Percentiles rank a stretch among this genome's conserved stretches.
Evolutionary conservation across 2,888 invertebrate genomes (phyloP).

Genomic region (Eretmocerus hayati): DNA sequence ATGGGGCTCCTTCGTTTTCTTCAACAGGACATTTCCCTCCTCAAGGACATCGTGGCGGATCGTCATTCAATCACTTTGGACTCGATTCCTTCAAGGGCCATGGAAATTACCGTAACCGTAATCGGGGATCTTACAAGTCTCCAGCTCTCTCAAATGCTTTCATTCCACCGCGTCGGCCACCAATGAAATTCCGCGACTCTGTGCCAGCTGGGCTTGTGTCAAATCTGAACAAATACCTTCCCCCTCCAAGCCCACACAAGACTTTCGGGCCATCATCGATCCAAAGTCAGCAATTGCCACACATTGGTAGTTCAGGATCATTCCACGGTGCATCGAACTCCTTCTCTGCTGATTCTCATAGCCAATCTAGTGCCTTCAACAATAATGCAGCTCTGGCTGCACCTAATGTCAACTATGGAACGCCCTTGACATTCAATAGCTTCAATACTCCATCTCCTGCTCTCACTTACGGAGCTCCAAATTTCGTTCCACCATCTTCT

Average conservation of each 20-base stretch:
- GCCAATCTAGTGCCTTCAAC: conserved; percentile 9
- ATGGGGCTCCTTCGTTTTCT: conserved; percentile 29
- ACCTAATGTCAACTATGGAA: conserved; percentile 41
- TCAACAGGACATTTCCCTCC: conserved; percentile 26
- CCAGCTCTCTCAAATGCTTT: conserved; percentile 31
- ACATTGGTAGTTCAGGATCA: conserved; percentile 26
- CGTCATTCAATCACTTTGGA: conserved; percentile 17
- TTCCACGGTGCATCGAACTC: conserved; percentile 28
- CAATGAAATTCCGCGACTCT: conserved; percentile 67
- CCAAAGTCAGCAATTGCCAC: conserved; percentile 35
- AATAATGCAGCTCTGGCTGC: conserved; percentile 35
- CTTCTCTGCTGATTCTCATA: conserved; percentile 7
- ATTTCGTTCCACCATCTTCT: conserved; percentile 36
- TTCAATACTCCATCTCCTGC: conserved; percentile 42
- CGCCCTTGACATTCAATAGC: conserved; percentile 38
- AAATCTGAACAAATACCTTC: conserved; percentile 50
- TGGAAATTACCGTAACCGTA: conserved; percentile 22
- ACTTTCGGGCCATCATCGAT: conserved; percentile 31
- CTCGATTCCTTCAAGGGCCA: conserved; percentile 22
- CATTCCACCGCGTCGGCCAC: conserved; percentile 43
- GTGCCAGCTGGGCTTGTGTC: conserved; percentile 65
- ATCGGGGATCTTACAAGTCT: conserved; percentile 20
- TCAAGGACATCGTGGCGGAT: conserved; percentile 44
- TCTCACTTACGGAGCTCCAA: conserved; percentile 42
- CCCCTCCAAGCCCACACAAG: conserved; percentile 31